Percentiles rank a stretch among this genome's conserved stretches.
Evolutionary conservation across 2,888 invertebrate species (phyloP).

Genomic region (Seira sanloemensis): DNA sequence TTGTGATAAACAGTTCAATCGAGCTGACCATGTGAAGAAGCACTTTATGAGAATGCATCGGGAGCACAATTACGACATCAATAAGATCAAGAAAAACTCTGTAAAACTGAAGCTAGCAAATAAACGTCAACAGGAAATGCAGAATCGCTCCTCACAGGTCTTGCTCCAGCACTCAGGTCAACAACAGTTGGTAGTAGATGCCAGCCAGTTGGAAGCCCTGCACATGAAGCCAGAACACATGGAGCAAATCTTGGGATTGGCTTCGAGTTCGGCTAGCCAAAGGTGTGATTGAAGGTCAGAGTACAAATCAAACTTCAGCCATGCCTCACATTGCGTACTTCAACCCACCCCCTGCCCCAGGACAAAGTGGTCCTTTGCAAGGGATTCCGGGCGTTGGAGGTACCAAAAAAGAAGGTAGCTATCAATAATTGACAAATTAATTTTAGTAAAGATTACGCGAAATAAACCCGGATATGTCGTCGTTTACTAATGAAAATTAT

Average conservation of each 20-base stretch:
- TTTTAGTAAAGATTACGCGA: neutral
- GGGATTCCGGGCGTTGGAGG: slow-evolving; percentile 71
- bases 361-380: slow-evolving; percentile 68
- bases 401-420: slow-evolving; percentile 69
- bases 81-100: slow-evolving; percentile 83
- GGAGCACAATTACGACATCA: slow-evolving; percentile 90
- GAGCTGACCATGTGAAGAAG: slow-evolving; percentile 96
- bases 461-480: too few relatives aligned
- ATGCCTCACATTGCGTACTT: slow-evolving; percentile 72
- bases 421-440: neutral
- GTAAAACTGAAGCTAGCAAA: slow-evolving; percentile 66
- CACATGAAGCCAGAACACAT: slow-evolving; percentile 52
- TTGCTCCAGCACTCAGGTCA: neutral
- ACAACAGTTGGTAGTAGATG: slow-evolving; percentile 8
- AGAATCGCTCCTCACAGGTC: neutral
- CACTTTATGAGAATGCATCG: slow-evolving; percentile 95
- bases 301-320: slow-evolving; percentile 54
- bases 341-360: slow-evolving; percentile 67
- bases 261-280: neutral
- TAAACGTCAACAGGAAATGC: slow-evolving; percentile 30
- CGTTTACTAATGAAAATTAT: too few relatives aligned
- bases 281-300: neutral
- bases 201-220: neutral
- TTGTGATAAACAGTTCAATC: slow-evolving; percentile 93
- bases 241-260: neutral